Evolutionary conservation across 2,113 vertebrate genomes (phyloP), one percentile per base, ranked within the genome.

Genomic region (Malaclemys terrapin): DNA sequence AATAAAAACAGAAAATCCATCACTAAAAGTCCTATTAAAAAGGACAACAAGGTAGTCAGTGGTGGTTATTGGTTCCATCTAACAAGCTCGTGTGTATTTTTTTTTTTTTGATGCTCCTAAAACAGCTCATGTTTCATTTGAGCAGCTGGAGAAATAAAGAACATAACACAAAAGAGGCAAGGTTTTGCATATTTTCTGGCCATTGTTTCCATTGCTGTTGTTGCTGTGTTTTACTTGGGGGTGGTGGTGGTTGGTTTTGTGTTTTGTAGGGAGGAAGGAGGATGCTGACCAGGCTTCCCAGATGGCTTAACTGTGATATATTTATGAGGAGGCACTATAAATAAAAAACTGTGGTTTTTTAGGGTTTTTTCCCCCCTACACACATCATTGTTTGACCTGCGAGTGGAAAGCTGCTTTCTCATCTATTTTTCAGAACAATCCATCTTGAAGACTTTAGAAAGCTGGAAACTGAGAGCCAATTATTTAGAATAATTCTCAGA

Each of bases 401-500:
- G 93, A 95, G 16, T 89, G 78, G 52, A 96, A 91, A 80, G 5
- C 42, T 8, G 65, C 94, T 96, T 96, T 87, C 93, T 96, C 84
- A 87, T 93, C 54, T 95, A 72, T 96, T 97, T 94, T 91, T 88
- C 87, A 97, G 93, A 94, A 82, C 76, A 93, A 94, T 54, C 85
- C 22, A 93, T 92, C 89, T 94, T 95, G 91, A 95, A 94, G 93
- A 94, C 11, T 96, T 87, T 47, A 87, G 76, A 87, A 92, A 93
- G 72, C 80, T 95, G 83, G 82, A 94, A 96, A 96, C 59, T 75
- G 17, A 90, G 49, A 90, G 93, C 24, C 96, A 82, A 72, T 1
- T 4, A n/a, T 42, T 50, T 52, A 85, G 87, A 93, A 92, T 89
- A 92, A 45, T 85, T 93, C 80, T 80, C 38, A 92, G 93, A 96